Conservation (phyloP, 1,140 invertebrate species). For the Drosophila nikananu region DNA sequence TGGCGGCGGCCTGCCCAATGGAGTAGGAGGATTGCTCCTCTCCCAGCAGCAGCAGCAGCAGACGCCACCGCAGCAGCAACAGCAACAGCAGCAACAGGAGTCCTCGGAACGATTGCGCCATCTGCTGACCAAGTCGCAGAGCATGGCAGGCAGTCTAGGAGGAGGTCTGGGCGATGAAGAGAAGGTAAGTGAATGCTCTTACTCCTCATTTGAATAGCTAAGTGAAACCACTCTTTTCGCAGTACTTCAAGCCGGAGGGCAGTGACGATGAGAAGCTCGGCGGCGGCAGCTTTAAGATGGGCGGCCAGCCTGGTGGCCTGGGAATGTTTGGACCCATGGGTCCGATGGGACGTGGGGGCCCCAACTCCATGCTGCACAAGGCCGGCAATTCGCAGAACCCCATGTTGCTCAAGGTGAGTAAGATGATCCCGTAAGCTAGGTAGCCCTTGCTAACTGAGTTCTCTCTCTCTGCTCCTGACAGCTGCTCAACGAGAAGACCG, state of each 20-base stretch:
- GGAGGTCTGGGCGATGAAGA: constrained; percentile 84
- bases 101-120: constrained; percentile 88
- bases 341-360: constrained; percentile 35
- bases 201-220: not conserved
- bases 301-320: constrained; percentile 39
- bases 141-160: constrained; percentile 59
- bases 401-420: constrained; percentile 90
- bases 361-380: constrained; percentile 63
- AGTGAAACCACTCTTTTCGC: not conserved
- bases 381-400: constrained; percentile 86
- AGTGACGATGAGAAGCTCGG: constrained; percentile 90
- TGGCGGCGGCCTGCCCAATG: constrained; percentile 55
- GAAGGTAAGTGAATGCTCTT: constrained; percentile 64
- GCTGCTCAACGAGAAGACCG: constrained; percentile 94
- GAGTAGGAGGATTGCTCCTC: constrained; percentile 54
- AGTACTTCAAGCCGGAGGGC: constrained; percentile 87
- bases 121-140: constrained; percentile 87
- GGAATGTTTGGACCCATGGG: constrained; percentile 60
- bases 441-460: not conserved
- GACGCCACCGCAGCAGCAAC: constrained; percentile 32
- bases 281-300: constrained; percentile 65
- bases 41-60: constrained; percentile 55
- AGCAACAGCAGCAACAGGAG: constrained; percentile 59
- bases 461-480: constrained; percentile 83
- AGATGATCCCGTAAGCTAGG: rapidly evolving